Evolutionary conservation across 2,113 vertebrate species (phyloP), one percentile per base, ranked within the genome.

Genomic region (Ibidorhyncha struthersii): DNA sequence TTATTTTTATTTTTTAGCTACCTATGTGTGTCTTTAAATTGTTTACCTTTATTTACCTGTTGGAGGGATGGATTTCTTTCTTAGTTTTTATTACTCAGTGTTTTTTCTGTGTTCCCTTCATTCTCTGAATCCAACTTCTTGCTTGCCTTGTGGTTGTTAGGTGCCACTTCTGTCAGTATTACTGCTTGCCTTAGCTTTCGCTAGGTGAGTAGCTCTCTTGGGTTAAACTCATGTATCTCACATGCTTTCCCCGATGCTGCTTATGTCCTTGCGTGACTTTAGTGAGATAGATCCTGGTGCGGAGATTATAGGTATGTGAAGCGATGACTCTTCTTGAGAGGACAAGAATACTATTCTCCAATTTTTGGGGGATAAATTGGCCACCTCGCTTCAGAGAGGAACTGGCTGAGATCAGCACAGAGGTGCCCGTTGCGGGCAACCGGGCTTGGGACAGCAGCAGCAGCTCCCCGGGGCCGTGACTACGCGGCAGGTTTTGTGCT

Each of bases 201-300:
- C 22, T 22, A n/a, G 26, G 14, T 12, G 30, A 43, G 49, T 9
- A 40, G 29, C 29, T 70, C 32, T 56, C n/a, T n/a, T 20, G 53
- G 74, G 32, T 85, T 69, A 32, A 90, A 52, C 22, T 43, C 32
- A 4, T 21, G 16, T 40, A 13, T 40, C 56, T 89, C 53, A 11
- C 77, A 62, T 17, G 9, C 34, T 40, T 81, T 43, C 19, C 36
- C 27, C 14, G 40, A 7, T 63, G 29, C 20, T 82, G 29, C 26
- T 16, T 6, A 0, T 5, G 34, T 36, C 43, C 45, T 61, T 70
- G 47, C 11, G 7, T 21, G 7, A 2, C 27, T 84, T 71, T 0
- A 15, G 32, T 2, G 34, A 16, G 40, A 16, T 47, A 9, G 26
- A 90, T 14, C 49, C 73, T 1, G 0, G 13, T 5, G 49, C 0